Evolutionary conservation across 2,797 vertebrate species (phyloP).

Genomic region (Sebastes vulpes): DNA sequence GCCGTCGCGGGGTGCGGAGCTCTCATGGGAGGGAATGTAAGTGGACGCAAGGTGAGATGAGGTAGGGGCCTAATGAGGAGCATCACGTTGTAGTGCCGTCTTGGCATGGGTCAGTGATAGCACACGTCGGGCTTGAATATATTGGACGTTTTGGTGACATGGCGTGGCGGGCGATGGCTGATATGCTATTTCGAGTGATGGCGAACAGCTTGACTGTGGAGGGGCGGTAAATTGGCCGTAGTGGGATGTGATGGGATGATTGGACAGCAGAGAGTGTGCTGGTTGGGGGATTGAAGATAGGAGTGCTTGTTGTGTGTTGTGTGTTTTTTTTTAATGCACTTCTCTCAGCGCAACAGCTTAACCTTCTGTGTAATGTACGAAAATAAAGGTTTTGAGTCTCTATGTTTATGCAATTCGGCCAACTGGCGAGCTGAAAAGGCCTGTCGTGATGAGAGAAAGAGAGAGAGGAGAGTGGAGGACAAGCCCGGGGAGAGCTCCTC

Average conservation of each 20-base stretch:
- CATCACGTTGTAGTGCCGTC: not conserved
- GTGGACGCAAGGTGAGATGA: slow-evolving; percentile 48
- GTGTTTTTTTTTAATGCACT: slow-evolving; percentile 55
- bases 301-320: slow-evolving; percentile 43
- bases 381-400: slow-evolving; percentile 49
- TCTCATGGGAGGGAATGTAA: slow-evolving; percentile 45
- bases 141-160: slow-evolving; percentile 42
- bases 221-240: slow-evolving; percentile 61
- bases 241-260: slow-evolving; percentile 64
- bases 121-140: not conserved
- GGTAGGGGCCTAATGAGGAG: slow-evolving; percentile 5
- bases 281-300: slow-evolving; percentile 53
- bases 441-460: slow-evolving; percentile 39
- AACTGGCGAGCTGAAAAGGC: slow-evolving; percentile 58
- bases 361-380: slow-evolving; percentile 51
- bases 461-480: slow-evolving; percentile 44
- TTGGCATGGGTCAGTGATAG: slow-evolving; percentile 35
- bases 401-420: slow-evolving; percentile 58
- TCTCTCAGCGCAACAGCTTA: slow-evolving; percentile 52
- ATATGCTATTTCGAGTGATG: slow-evolving; percentile 54
- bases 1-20: slow-evolving; percentile 31
- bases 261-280: slow-evolving; percentile 49
- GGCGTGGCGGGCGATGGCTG: slow-evolving; percentile 10
- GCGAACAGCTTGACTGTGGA: slow-evolving; percentile 51
- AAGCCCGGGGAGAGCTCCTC: slow-evolving; percentile 60